These are phyloP conservation scores for Adoxophyes honmai DNA, from an alignment of 1,140 invertebrate species.

Conservation along the genomic window DNA sequence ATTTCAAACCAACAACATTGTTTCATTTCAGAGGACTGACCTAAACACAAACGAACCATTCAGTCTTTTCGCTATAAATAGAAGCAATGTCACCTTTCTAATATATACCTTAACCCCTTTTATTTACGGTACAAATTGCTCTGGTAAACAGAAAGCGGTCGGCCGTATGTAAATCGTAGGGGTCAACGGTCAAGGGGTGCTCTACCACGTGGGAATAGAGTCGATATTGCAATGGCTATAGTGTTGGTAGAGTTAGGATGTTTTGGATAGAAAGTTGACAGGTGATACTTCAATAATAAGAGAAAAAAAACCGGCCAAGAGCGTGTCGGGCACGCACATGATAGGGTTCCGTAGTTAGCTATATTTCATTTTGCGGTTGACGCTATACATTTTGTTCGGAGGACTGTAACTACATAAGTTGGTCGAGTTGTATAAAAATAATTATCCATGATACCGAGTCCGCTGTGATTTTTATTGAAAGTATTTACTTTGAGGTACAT, in stretches of 20 bases:
- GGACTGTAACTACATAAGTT: no score
- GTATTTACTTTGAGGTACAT: no score
- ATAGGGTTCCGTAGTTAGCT: no score
- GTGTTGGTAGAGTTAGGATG: not conserved
- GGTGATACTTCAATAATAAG: not conserved
- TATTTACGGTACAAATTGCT: not conserved
- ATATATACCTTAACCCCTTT: not conserved
- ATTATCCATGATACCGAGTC: no score
- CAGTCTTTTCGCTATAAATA: not conserved
- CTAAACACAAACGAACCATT: constrained; percentile 1
- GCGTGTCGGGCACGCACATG: no score
- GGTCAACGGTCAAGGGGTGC: not conserved
- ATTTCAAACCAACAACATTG: no score
- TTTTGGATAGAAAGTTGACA: not conserved
- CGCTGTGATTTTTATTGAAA: no score
- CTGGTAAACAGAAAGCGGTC: not conserved
- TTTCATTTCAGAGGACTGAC: not conserved
- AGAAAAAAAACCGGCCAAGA: no score
- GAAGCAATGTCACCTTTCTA: not conserved
- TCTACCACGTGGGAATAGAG: not conserved
- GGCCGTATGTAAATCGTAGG: constrained; percentile 4
- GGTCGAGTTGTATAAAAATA: no score
- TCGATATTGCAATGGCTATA: not conserved
- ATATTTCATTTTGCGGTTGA: no score
- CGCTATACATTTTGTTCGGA: no score